phyloP scores from a whole-genome alignment of 2,797 vertebrate species.

The Chrosomus eos region DNA sequence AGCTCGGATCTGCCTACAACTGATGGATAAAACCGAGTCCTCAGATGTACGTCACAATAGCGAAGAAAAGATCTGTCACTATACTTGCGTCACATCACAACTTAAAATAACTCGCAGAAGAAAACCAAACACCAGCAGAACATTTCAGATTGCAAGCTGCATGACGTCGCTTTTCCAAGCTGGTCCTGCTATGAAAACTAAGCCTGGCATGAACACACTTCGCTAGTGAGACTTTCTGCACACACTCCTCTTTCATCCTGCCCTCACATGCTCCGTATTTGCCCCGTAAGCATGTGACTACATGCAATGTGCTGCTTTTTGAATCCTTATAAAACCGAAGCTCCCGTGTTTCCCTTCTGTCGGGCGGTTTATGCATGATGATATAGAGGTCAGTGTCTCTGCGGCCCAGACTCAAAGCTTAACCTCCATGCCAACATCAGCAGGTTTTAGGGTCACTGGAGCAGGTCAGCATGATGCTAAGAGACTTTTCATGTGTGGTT shows the following conservation, averaged over 20 bases:
- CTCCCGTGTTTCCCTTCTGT: not conserved
- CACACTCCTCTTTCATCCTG: constrained; percentile 30
- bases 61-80: no score
- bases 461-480: constrained; percentile 15
- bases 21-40: not conserved
- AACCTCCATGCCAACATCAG: constrained; percentile 25
- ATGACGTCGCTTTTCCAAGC: constrained; percentile 10
- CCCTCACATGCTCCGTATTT: constrained; percentile 51
- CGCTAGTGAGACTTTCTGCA: constrained; percentile 15
- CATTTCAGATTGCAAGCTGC: not conserved
- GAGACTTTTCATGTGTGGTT: not conserved
- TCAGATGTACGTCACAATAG: no score
- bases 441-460: constrained; percentile 36
- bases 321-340: constrained; percentile 7
- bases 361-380: constrained; percentile 24
- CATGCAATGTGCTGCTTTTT: constrained; percentile 20
- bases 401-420: constrained; percentile 36
- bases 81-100: not conserved
- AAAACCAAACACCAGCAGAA: not conserved
- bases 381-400: constrained; percentile 39
- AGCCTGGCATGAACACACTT: constrained; percentile 31
- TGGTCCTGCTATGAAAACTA: constrained; percentile 8
- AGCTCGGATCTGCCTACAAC: not conserved
- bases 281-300: constrained; percentile 35
- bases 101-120: not conserved